Evolutionary conservation across 2,797 vertebrate genomes (phyloP).

Genomic region (Falco peregrinus): DNA sequence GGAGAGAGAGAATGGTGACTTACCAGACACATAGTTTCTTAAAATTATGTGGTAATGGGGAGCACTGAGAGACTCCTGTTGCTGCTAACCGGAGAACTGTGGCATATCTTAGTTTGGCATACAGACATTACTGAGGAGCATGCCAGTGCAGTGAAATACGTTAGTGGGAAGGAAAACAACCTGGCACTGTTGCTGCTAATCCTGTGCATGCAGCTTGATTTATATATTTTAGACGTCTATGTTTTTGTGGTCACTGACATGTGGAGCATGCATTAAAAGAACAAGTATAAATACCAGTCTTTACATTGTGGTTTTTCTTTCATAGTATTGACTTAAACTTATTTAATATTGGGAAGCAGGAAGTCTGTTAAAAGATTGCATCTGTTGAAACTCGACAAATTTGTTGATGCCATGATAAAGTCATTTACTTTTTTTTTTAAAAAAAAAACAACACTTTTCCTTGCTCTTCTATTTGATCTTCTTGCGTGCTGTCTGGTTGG

Average conservation of each 20-base stretch:
- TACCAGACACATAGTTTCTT: fast-evolving
- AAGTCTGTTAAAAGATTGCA: not conserved
- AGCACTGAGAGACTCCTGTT: not conserved
- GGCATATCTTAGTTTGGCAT: not conserved
- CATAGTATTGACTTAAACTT: not conserved
- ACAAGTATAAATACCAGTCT: not conserved
- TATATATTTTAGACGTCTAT: not conserved
- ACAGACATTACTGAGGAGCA: not conserved
- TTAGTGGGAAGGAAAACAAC: not conserved
- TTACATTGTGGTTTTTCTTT: not conserved
- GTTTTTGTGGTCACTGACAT: not conserved
- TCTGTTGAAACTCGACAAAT: not conserved
- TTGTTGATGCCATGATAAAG: not conserved
- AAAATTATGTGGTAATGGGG: not conserved
- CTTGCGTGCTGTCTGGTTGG: not conserved
- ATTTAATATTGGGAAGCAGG: not conserved
- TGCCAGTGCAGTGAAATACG: not conserved
- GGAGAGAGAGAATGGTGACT: not conserved
- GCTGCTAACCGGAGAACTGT: not conserved
- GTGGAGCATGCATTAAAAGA: not conserved
- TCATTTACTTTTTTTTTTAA: not conserved
- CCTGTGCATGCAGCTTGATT: not conserved
- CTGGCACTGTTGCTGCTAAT: not conserved
- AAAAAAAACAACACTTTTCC: not conserved
- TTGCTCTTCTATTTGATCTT: not conserved